These are phyloP conservation scores for Gari tellinella DNA, from an alignment of 2,888 invertebrate species.

Conservation along the genomic window DNA sequence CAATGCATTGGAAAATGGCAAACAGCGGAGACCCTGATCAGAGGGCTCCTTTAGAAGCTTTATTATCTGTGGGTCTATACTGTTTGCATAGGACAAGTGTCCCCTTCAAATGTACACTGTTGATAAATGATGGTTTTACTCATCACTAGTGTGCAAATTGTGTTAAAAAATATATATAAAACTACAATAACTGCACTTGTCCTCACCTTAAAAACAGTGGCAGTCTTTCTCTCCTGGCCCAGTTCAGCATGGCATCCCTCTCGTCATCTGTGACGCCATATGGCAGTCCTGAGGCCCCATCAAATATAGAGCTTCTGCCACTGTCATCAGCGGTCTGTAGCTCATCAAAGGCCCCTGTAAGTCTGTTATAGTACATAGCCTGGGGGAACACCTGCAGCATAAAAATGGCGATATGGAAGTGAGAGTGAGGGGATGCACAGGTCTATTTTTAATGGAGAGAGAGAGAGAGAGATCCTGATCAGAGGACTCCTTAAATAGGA, in stretches of 20 bases:
- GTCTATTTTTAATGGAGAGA: too few species aligned
- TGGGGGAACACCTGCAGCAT: conserved; percentile 83
- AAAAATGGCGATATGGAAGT: too few species aligned
- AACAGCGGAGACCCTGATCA: too few species aligned
- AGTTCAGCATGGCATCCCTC: conserved; percentile 81
- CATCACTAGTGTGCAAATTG: too few species aligned
- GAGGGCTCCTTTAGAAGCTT: too few species aligned
- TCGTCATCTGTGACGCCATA: conserved; percentile 83
- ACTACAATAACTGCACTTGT: not conserved
- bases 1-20: too few species aligned
- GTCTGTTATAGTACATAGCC: conserved; percentile 82
- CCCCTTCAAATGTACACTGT: too few species aligned
- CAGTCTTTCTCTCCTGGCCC: conserved; percentile 82
- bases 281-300: conserved; percentile 63
- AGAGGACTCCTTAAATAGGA: too few species aligned
- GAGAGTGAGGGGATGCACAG: too few species aligned
- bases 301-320: conserved; percentile 38
- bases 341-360: conserved; percentile 83
- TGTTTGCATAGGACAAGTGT: too few species aligned
- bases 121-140: too few species aligned
- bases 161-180: not conserved
- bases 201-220: conserved; percentile 82
- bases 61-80: not conserved
- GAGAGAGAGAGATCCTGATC: too few species aligned
- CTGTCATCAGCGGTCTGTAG: conserved; percentile 52